Conservation (phyloP, 2,888 invertebrate species). For the Xestoiulus laeticollis region DNA sequence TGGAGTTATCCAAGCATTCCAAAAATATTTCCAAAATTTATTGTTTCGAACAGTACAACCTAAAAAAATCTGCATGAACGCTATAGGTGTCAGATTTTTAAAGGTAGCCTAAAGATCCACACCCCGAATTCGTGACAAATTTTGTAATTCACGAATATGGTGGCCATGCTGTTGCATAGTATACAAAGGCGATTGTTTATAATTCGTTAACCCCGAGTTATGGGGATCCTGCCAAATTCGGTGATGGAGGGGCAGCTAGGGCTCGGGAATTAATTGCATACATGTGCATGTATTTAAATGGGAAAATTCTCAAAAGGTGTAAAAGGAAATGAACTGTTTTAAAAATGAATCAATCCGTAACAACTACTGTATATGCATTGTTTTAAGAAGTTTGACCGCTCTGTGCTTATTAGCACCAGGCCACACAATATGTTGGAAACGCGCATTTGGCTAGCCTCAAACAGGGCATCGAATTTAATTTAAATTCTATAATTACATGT, state of each 20-base stretch:
- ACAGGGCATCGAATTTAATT: too few relatives aligned
- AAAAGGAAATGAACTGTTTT: background rate
- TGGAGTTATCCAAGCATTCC: too few relatives aligned
- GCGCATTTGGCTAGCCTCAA: too few relatives aligned
- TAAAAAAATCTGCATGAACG: too few relatives aligned
- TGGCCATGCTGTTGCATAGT: slow-evolving; percentile 12
- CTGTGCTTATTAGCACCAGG: background rate
- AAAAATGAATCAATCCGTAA: background rate
- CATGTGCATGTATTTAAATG: too few relatives aligned
- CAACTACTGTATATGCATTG: background rate
- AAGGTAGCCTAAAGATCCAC: background rate
- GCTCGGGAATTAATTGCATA: background rate
- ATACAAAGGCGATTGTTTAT: slow-evolving; percentile 28
- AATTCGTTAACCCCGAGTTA: slow-evolving; percentile 1
- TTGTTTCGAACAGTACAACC: too few relatives aligned
- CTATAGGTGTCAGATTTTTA: background rate
- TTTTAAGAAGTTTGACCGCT: background rate
- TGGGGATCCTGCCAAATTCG: slow-evolving; percentile 34
- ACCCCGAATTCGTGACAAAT: background rate
- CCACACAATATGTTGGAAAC: too few relatives aligned
- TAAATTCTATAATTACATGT: too few relatives aligned
- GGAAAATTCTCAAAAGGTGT: background rate
- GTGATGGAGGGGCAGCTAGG: background rate
- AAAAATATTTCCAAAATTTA: too few relatives aligned
- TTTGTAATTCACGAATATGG: background rate